Evolutionary conservation across 2,888 invertebrate species (phyloP).

Genomic region (Xestia sexstrigata): DNA sequence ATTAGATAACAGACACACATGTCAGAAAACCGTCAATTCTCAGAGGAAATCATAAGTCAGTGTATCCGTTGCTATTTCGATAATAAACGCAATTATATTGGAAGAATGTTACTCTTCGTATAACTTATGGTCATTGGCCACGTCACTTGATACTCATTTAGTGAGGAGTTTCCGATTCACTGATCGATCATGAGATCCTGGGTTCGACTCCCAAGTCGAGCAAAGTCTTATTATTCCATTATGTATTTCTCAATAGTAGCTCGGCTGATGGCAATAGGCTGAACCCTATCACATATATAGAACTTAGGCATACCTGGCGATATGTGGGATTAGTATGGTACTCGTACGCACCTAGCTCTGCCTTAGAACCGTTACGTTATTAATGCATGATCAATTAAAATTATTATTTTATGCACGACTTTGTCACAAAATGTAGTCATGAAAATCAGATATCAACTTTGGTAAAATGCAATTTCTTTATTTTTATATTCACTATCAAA

Average conservation of each 20-base stretch:
- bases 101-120: constrained; percentile 16
- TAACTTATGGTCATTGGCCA: background rate
- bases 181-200: background rate
- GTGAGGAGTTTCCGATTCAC: background rate
- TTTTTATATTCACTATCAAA: background rate
- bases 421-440: background rate
- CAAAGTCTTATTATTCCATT: background rate
- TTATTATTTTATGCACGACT: background rate
- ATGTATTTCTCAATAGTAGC: background rate
- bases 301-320: too few relatives aligned
- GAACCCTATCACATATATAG: fast-evolving
- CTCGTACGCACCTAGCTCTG: too few relatives aligned
- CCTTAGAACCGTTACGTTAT: too few relatives aligned
- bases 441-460: background rate
- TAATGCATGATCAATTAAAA: too few relatives aligned
- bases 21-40: constrained; percentile 7
- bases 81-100: constrained; percentile 38
- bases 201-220: background rate
- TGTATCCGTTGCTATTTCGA: constrained; percentile 1
- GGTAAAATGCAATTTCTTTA: background rate
- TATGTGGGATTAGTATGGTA: too few relatives aligned
- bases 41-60: constrained; percentile 31
- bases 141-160: background rate
- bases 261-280: background rate
- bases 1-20: constrained; percentile 9